These are phyloP conservation scores for Danio choprae DNA, from an alignment of 2,797 vertebrate genomes.

Conservation along the genomic window DNA sequence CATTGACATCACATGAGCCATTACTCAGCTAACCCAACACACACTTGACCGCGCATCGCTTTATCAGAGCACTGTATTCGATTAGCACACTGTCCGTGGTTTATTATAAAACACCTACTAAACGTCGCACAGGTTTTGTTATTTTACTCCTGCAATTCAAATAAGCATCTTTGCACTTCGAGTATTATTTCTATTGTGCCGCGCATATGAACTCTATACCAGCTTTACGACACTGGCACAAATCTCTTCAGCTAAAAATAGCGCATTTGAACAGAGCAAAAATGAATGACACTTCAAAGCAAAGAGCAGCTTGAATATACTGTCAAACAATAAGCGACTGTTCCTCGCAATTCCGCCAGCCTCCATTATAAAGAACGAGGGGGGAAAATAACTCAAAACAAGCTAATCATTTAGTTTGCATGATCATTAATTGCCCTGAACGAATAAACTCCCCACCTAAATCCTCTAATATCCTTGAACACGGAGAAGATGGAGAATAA, in stretches of 20 bases:
- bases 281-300: slow-evolving; percentile 26
- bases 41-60: slow-evolving; percentile 5
- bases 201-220: background rate
- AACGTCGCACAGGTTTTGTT: background rate
- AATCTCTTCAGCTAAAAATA: slow-evolving; percentile 13
- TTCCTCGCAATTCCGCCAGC: slow-evolving; percentile 1
- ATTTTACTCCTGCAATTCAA: background rate
- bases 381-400: slow-evolving; percentile 36
- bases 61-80: background rate
- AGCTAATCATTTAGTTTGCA: slow-evolving; percentile 48
- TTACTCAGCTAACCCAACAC: slow-evolving; percentile 3
- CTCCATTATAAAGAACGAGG: slow-evolving; percentile 21
- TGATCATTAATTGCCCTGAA: slow-evolving; percentile 47
- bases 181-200: background rate
- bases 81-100: background rate
- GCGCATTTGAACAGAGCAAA: background rate
- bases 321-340: slow-evolving; percentile 23
- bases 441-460: slow-evolving; percentile 42
- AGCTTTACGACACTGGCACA: background rate
- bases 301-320: slow-evolving; percentile 8
- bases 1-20: background rate
- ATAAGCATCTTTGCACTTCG: background rate
- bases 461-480: slow-evolving; percentile 36
- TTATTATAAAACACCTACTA: background rate
- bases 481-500: slow-evolving; percentile 36